Evolutionary conservation across 2,797 vertebrate species (phyloP), one percentile per base, ranked within the genome.

Genomic region (Numenius phaeopus): DNA sequence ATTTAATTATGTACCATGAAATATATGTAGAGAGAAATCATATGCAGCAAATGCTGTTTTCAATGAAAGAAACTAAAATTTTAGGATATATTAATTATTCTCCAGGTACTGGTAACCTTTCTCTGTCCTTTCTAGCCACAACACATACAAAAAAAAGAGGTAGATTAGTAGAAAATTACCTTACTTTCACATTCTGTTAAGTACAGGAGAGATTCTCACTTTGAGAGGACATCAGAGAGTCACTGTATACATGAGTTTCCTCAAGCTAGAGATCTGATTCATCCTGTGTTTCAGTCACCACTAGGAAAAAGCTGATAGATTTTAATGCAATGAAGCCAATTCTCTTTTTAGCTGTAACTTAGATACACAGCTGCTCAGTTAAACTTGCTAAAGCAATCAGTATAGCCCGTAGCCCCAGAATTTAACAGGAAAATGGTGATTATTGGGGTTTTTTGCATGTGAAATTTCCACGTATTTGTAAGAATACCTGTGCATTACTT

Each of bases 401-500:
- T 40, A 21, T 20, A 90, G 27, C 10, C 15, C 20, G 20, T 6
- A 42, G 49, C 12, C 11, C 30, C 61, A 75, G 42, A 86, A 87
- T 59, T 59, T 59, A 18, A 67, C 29, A 46, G 13, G 46, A 39
- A 81, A 77, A 59, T 3, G 15, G 26, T 67, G 21, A 27, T 49
- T 34, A 1, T 3, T 21, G 21, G 1, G 8, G 1, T 0, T 5
- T 89, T 95, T 55, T 62, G 6, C 6, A 55, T 24, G 10, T 58
- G n/a, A 83, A 71, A 29, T 64, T 26, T n/a, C 12, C 6, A 4
- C 7, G 5, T 19, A 26, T 19, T 23, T 70, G 32, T 34, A 88
- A 42, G 39, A 40, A 20, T 11, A 64, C 13, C 50, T 34, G 22
- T 8, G 11, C 19, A 65, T 46, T 75, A 20, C 8, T 66, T 83